A percentile compares a stretch with the other conserved stretches of the same genome.
Evolutionary conservation across 2,888 invertebrate species (phyloP).

Genomic region (Palloptera scutellata): DNA sequence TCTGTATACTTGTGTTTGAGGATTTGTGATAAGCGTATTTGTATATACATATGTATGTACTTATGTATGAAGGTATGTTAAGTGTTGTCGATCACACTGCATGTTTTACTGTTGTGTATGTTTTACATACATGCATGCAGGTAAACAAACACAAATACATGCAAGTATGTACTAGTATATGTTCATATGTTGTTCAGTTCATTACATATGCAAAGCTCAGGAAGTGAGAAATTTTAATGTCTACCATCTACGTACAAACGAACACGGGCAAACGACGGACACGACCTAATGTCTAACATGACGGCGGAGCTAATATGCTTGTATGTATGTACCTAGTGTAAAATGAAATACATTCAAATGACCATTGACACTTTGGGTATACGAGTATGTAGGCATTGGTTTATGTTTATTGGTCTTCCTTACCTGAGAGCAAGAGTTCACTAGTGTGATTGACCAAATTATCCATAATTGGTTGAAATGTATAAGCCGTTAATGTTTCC

Average conservation of each 20-base stretch:
- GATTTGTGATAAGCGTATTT: too few species aligned
- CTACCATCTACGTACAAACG: too few species aligned
- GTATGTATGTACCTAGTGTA: not conserved
- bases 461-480: conserved; percentile 76
- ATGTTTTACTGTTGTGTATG: too few species aligned
- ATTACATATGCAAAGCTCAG: conserved; percentile 28
- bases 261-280: too few species aligned
- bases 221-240: conserved; percentile 24
- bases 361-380: conserved; percentile 2
- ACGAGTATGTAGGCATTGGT: not conserved
- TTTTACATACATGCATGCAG: too few species aligned
- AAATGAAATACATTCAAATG: conserved; percentile 1
- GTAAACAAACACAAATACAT: too few species aligned
- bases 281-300: not conserved
- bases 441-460: conserved; percentile 79
- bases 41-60: too few species aligned
- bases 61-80: too few species aligned
- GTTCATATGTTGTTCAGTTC: conserved; percentile 42
- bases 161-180: conserved; percentile 12
- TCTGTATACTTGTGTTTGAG: too few species aligned
- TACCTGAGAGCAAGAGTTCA: conserved; percentile 80
- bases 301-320: not conserved
- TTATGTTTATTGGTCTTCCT: conserved; percentile 56
- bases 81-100: too few species aligned
- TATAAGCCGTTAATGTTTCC: conserved; percentile 78